Evolutionary conservation across 2,113 vertebrate genomes (phyloP).

Genomic region (Lycaon pictus): DNA sequence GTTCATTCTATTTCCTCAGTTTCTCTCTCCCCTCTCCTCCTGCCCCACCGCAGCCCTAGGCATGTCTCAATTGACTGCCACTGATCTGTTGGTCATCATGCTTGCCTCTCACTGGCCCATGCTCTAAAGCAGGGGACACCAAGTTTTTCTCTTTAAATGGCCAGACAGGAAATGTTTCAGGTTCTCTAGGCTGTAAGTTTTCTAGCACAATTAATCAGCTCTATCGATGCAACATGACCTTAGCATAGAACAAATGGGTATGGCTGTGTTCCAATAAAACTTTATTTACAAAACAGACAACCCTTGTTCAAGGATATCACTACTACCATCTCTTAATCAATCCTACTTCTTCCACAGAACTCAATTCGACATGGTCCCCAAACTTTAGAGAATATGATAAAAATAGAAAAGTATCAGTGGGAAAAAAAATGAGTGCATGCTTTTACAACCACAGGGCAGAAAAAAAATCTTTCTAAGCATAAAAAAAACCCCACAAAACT

Average conservation of each 20-base stretch:
- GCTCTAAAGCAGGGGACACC: not conserved
- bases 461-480: constrained; percentile 11
- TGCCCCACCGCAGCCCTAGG: not conserved
- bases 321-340: not conserved
- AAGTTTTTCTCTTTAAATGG: not conserved
- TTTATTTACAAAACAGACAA: constrained; percentile 16
- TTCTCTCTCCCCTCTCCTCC: not conserved
- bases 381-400: not conserved
- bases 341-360: not conserved
- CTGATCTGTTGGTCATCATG: not conserved
- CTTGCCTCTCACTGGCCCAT: not conserved
- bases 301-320: not conserved
- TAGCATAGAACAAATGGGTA: not conserved
- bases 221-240: not conserved
- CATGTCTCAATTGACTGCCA: not conserved
- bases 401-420: not conserved
- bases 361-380: not conserved
- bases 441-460: not conserved
- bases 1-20: not conserved
- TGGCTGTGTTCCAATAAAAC: not conserved
- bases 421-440: not conserved
- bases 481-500: not conserved
- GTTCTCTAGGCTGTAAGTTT: not conserved
- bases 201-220: constrained; percentile 3
- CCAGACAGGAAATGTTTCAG: not conserved